phyloP scores from a whole-genome alignment of 2,888 invertebrate genomes.

The Stenichneumon culpator region DNA sequence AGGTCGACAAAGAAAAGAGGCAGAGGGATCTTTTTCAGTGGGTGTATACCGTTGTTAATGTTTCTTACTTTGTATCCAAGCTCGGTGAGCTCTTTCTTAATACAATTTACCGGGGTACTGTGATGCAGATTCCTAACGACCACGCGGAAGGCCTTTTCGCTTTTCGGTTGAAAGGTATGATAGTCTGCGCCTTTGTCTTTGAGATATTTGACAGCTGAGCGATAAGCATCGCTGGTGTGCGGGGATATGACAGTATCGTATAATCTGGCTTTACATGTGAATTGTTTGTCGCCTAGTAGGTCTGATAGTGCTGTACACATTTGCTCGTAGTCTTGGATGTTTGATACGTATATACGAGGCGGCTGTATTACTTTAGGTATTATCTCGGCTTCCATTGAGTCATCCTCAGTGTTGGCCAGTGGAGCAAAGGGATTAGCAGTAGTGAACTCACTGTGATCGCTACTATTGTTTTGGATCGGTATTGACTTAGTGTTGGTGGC shows the following conservation, averaged over 20 bases:
- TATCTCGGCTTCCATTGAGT: neutral
- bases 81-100: conserved; percentile 55
- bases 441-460: neutral
- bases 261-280: neutral
- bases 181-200: conserved; percentile 36
- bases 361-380: conserved; percentile 18
- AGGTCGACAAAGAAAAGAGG: conserved; percentile 65
- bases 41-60: conserved; percentile 49
- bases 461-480: neutral
- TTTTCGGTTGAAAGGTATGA: conserved; percentile 63
- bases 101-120: conserved; percentile 41
- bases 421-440: conserved; percentile 15
- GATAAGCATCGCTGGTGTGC: conserved; percentile 12
- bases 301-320: conserved; percentile 12
- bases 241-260: conserved; percentile 6
- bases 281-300: conserved; percentile 25
- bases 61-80: conserved; percentile 59
- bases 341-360: conserved; percentile 39
- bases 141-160: conserved; percentile 56
- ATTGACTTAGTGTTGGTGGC: neutral
- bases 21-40: conserved; percentile 59
- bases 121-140: conserved; percentile 62
- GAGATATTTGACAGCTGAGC: conserved; percentile 25
- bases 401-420: neutral
- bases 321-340: conserved; percentile 29